These are phyloP conservation scores for Urocynchramus pylzowi DNA, from an alignment of 2,113 vertebrate genomes.

Conservation along the genomic window DNA sequence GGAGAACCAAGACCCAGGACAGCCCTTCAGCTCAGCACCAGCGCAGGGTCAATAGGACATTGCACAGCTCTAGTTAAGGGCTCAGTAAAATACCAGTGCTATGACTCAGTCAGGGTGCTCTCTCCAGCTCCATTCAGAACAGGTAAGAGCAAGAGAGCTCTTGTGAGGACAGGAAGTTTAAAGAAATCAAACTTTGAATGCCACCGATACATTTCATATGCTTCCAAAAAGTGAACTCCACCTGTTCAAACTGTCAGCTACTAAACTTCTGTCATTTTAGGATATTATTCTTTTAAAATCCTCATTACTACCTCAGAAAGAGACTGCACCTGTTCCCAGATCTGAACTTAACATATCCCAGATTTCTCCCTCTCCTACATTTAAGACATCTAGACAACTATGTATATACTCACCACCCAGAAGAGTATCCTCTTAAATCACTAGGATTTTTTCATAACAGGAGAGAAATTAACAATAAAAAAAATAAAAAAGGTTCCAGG, in stretches of 20 bases:
- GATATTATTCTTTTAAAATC: neutral
- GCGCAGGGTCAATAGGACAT: neutral
- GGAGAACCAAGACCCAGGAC: accelerated
- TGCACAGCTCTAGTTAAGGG: neutral
- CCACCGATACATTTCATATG: accelerated
- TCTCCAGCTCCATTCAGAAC: neutral
- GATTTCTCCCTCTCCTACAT: neutral
- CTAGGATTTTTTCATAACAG: neutral
- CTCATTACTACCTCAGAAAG: neutral
- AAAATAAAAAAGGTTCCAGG: neutral
- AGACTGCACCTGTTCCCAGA: neutral
- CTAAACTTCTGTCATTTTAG: neutral
- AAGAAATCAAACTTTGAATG: neutral
- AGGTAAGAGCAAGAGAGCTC: neutral
- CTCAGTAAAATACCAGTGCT: neutral
- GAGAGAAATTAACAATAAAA: neutral
- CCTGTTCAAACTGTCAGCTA: neutral
- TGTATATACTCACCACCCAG: neutral
- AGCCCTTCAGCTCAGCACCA: neutral
- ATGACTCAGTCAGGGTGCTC: neutral
- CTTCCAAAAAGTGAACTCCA: neutral
- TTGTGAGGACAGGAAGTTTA: neutral
- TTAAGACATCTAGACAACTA: neutral
- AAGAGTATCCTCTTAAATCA: neutral
- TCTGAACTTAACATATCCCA: neutral